Base-by-base conservation (phyloP, 2,888 invertebrate species). In the Eubasilissa splendida region DNA sequence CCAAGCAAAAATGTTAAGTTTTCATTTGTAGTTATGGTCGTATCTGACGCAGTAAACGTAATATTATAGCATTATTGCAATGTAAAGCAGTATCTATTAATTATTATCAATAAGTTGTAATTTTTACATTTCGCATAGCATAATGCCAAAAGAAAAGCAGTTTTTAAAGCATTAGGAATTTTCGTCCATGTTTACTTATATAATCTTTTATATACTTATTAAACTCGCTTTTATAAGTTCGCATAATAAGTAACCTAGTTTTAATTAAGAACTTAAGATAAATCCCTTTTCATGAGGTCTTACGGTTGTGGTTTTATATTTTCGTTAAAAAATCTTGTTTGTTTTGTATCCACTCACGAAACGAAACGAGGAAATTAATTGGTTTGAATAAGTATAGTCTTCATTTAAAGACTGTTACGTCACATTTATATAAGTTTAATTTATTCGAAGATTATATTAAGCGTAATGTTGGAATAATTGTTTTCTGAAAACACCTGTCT, bases 81-180 rank as follows among this genome's bases (percentile, higher is more conserved):
- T 63, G 11, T 11, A 31, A 63, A 63, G 31, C 5, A 9, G 12
- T 31, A 63, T 22, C 11, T 63, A 22, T 10, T 33, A 63, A 8
- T 7, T 10, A 10, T 53, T 58, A 31, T 60, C 4, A 31, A 14
- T 56, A 83, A 81, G 77, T 58, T 81, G 80, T 82, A 80, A 82
- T 74, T 42, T 73, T 80, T 79, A 33, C 76, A 81, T 81, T 80
- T 82, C 42, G 80, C 82, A 83, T 83, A 83, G 83, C 82, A 83
- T 74, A 80, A 83, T 83, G 83, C 83, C 83, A 83, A 83, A 83
- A 80, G 78, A 80, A 42, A 42, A 75, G 71, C 78, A 80, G 73
- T 77, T 79, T 76, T 70, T 78, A 76, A 79, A 79, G 63, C 70
- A 79, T 76, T 79, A 73, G 56, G 58, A 79, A 75, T 78, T 63